Base-by-base conservation (phyloP, 2,888 invertebrate species). In the Xylota segnis region DNA sequence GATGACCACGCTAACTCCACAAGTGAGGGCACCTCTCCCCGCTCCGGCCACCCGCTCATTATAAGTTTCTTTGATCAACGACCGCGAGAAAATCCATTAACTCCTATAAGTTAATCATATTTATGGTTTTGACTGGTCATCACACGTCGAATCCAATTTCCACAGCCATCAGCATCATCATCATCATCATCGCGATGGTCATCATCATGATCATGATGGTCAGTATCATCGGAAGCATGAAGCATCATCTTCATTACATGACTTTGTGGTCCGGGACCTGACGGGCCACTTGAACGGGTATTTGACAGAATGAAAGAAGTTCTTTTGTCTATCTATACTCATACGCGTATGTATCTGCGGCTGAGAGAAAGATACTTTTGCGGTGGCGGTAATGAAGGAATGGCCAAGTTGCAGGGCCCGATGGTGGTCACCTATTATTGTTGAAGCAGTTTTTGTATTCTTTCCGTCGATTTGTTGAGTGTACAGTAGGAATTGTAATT, bases 111-210 rank as follows among this genome's bases (percentile, higher is more conserved):
- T 82, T 86, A 86, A 86, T 86, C 86, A 86, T 86, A 86, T 86
- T 86, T 86, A 86, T 77, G 82, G 68, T 86, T 86, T 86, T 86
- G 86, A 86, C 86, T 86, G 86, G 82, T 86, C 82, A 86, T 86
- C 86, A 86, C 82, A 86, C 86, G 82, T 82, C 82, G 72, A 86
- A 82, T 86, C 82, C 76, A 86, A 86, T 86, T 86, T 86, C 76
- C 76, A 82, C 86, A 86, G 82, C 70, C 86, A 86, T 82, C 86
- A 82, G 37, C 84, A 72, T 76, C 32, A 72, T 66, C 76, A 43
- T 83, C 72, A 43, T 61, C 43, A 45, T 59, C 72, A 43, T 61
- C 43, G 34, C 50, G 45, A 75, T 72, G 50, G 47, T 14, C 71
- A 47, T 75, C 61, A 56, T 34, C 50, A 52, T 65, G 34, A n/a